Base-by-base conservation (phyloP, 2,888 invertebrate species). In the Eugnorisma glareosa region DNA sequence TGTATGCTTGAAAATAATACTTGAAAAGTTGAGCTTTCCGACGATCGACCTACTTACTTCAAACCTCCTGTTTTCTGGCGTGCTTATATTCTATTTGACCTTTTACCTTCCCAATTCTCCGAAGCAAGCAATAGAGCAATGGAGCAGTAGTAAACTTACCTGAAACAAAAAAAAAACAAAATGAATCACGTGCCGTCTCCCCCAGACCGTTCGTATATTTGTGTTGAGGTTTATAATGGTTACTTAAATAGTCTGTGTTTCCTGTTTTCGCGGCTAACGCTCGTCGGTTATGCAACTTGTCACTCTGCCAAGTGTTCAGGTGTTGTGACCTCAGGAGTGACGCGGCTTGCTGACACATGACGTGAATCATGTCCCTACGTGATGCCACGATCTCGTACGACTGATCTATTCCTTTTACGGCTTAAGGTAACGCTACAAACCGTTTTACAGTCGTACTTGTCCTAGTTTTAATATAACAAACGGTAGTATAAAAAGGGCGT, bases 281-380 rank as follows among this genome's bases (percentile, higher is more conserved):
- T 78, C 89, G 91, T 89, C 87, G 88, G 91, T 96, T 96, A 95
- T 94, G 95, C 93, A 95, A 96, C 92, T 95, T 96, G 96, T 94
- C 95, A 95, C 85, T 77, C 82, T 94, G 96, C 96, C 95, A 95
- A 94, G 82, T 89, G 93, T 90, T 94, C 95, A 96, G 96, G 96
- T 95, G 95, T 93, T 93, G 91, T 91, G 93, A 94, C 94, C 94
- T 94, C 93, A 87, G 83, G 88, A 83, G 89, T 90, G 90, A 91
- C 90, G 91, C 88, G 88, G 90, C 73, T 82, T 85, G 91, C 93
- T 93, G 91, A 91, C 91, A 92, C 89, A 87, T 80, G 84, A 82
- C 81, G 83, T 90, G 90, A 90, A 79, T 89, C 90, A 90, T 82
- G 68, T 68, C 63, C 72, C 82, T 84, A 82, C 82, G 87, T 84